These are phyloP conservation scores for Mythimna ferrago DNA, from an alignment of 2,888 invertebrate genomes.

Conservation along the genomic window DNA sequence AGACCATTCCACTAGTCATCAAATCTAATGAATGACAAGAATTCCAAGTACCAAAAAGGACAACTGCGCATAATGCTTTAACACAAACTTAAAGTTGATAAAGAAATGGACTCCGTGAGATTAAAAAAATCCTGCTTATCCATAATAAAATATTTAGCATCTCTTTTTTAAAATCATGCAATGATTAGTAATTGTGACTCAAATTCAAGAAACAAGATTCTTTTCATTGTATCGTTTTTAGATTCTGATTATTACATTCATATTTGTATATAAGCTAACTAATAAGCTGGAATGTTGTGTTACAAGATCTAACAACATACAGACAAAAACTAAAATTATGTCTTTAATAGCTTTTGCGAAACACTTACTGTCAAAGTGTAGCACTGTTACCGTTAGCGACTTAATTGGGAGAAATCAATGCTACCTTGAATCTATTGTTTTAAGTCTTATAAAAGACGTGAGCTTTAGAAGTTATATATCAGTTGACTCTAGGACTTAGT, in stretches of 20 bases:
- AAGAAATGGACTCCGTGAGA: too few species aligned
- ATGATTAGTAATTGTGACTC: background rate
- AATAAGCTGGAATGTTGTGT: background rate
- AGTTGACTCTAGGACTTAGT: constrained; percentile 33
- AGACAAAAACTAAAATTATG: constrained; percentile 10
- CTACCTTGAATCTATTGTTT: constrained; percentile 53
- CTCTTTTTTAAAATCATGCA: too few species aligned
- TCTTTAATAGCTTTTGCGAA: constrained; percentile 33
- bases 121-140: too few species aligned
- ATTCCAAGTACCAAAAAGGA: too few species aligned
- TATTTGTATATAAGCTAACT: background rate
- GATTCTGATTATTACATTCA: background rate
- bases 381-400: constrained; percentile 21
- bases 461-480: constrained; percentile 33
- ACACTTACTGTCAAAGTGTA: constrained; percentile 23
- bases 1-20: too few species aligned
- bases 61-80: too few species aligned
- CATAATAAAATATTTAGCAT: too few species aligned
- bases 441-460: constrained; percentile 55
- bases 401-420: constrained; percentile 56
- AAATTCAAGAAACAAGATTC: background rate
- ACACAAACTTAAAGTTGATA: too few species aligned
- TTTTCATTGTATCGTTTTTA: background rate
- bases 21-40: too few species aligned
- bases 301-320: constrained; percentile 14